These are phyloP conservation scores for Gopherus flavomarginatus DNA, from an alignment of 2,113 vertebrate genomes.

Conservation along the genomic window DNA sequence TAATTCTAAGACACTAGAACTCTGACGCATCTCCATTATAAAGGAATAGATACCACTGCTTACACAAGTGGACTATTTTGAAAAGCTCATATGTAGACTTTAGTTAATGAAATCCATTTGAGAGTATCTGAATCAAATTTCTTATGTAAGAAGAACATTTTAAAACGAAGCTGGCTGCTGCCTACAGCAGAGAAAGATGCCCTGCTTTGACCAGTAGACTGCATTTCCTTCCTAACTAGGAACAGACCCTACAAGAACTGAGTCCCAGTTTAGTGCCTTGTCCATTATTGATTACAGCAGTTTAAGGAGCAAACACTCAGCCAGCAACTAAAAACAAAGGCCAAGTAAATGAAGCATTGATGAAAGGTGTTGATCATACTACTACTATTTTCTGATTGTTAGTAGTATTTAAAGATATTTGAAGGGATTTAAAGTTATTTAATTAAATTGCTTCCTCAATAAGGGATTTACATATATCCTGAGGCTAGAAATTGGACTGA, in stretches of 20 bases:
- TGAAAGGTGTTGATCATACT: not conserved
- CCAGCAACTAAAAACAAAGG: not conserved
- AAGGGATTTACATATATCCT: not conserved
- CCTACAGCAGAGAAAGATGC: not conserved
- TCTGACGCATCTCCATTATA: slow-evolving; percentile 35
- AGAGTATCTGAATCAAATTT: not conserved
- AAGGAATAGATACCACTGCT: slow-evolving; percentile 15
- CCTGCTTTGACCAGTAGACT: not conserved
- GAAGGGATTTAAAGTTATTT: not conserved
- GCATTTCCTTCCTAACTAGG: not conserved
- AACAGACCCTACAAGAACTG: not conserved
- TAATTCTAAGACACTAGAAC: slow-evolving; percentile 25
- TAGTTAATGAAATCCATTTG: not conserved
- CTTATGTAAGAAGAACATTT: not conserved
- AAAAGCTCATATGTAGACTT: not conserved
- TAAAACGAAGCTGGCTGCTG: not conserved
- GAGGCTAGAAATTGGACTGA: not conserved
- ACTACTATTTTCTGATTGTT: not conserved
- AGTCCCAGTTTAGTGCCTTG: not conserved
- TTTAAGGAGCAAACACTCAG: not conserved
- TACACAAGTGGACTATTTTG: not conserved
- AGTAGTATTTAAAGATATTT: not conserved
- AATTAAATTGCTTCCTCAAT: not conserved
- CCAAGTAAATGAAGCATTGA: not conserved
- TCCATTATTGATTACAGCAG: not conserved